These are phyloP conservation scores for Smutsia gigantea DNA, from an alignment of 2,797 vertebrate species.

Conservation along the genomic window DNA sequence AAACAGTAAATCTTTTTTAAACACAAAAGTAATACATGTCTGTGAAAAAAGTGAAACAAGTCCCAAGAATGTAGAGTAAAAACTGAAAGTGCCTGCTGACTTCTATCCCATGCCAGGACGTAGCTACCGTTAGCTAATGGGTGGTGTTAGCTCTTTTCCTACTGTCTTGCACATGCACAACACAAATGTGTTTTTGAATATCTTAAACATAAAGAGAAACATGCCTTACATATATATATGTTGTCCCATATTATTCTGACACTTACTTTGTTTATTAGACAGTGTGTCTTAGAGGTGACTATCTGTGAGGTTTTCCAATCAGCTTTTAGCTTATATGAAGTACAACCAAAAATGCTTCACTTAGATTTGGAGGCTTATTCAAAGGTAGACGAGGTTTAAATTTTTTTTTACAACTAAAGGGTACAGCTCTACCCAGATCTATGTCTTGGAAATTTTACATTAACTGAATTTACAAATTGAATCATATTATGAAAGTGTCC, in stretches of 20 bases:
- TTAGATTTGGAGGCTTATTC: background rate
- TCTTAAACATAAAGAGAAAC: background rate
- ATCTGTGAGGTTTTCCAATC: background rate
- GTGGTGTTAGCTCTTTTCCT: background rate
- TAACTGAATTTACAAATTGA: background rate
- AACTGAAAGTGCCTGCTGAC: background rate
- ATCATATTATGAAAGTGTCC: background rate
- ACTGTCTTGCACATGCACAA: background rate
- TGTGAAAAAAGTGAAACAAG: slow-evolving; percentile 41
- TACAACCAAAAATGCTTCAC: background rate
- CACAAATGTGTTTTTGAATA: background rate
- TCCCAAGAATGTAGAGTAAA: background rate
- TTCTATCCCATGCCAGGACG: background rate
- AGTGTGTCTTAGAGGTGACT: background rate
- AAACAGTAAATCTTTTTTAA: background rate
- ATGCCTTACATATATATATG: background rate
- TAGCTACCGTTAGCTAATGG: background rate
- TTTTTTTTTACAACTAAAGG: background rate
- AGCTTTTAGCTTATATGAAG: background rate
- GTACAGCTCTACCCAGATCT: background rate
- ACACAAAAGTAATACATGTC: background rate
- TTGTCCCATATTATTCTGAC: background rate
- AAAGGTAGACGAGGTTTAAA: background rate
- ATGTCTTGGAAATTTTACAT: background rate
- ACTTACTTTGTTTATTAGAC: background rate